Conservation (phyloP, 2,797 vertebrate species). For the Psittacula echo region DNA sequence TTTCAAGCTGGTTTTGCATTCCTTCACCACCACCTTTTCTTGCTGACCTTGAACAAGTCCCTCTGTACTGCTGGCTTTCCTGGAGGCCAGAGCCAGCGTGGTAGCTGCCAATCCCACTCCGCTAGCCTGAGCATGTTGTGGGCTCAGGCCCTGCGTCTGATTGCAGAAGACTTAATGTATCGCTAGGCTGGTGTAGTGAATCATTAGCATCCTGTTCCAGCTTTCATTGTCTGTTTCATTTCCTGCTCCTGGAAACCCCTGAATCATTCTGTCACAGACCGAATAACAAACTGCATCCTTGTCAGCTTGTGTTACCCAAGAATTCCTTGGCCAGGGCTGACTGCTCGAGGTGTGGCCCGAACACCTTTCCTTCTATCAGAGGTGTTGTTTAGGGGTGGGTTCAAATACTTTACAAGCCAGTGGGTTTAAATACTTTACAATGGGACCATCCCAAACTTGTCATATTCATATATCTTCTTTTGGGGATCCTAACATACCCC, state of each 20-base stretch:
- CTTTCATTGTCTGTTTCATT: constrained; percentile 71
- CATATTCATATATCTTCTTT: background rate
- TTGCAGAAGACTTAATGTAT: constrained; percentile 65
- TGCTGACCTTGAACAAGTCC: constrained; percentile 41
- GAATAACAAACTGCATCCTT: constrained; percentile 57
- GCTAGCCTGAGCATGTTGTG: constrained; percentile 29
- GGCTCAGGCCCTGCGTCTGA: background rate
- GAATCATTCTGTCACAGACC: constrained; percentile 67
- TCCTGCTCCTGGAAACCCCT: constrained; percentile 71
- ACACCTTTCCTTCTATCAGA: constrained; percentile 7
- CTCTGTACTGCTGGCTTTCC: background rate
- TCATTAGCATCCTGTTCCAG: constrained; percentile 72
- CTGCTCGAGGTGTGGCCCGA: background rate
- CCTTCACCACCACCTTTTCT: background rate
- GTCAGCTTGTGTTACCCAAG: constrained; percentile 49
- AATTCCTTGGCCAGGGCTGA: constrained; percentile 31
- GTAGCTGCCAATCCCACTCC: constrained; percentile 10
- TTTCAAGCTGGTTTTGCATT: background rate
- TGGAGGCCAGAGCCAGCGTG: background rate
- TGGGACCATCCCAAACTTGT: background rate
- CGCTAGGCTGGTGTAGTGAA: constrained; percentile 64
- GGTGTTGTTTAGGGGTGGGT: constrained; percentile 13
- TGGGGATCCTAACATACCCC: background rate
- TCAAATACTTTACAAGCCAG: background rate
- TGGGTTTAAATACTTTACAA: background rate